Evolutionary conservation across 2,888 invertebrate genomes (phyloP).

Genomic region (Phortica okadai): DNA sequence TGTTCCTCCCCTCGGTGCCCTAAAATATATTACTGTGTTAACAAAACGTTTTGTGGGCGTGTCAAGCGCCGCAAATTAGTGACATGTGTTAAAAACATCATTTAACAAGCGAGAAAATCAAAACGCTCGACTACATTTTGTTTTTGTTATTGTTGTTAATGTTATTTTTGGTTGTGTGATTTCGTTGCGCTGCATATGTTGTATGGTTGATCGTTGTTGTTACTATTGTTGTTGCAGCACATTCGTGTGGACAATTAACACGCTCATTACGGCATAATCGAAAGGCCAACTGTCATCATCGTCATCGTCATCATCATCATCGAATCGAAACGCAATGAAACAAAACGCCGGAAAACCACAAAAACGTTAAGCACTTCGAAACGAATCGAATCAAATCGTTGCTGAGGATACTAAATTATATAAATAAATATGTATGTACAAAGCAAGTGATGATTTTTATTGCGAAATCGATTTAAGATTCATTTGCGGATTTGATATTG

Average conservation of each 20-base stretch:
- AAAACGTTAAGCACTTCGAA: no score
- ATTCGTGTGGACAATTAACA: constrained; percentile 49
- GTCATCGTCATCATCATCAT: background rate
- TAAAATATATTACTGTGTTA: background rate
- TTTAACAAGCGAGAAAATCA: constrained; percentile 11
- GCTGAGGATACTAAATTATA: background rate
- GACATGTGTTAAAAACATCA: constrained; percentile 33
- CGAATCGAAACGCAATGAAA: no score
- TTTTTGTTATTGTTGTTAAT: background rate
- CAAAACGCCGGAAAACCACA: no score
- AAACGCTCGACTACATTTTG: background rate
- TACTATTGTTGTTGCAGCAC: no score
- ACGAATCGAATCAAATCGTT: no score
- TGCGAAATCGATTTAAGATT: no score
- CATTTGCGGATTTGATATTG: no score
- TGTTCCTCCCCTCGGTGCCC: background rate
- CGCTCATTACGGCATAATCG: constrained; percentile 51
- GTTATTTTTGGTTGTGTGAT: background rate
- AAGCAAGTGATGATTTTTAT: no score
- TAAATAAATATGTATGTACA: background rate
- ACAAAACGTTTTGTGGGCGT: constrained; percentile 37
- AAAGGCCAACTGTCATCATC: constrained; percentile 51
- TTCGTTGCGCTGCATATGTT: constrained; percentile 41
- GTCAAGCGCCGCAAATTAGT: constrained; percentile 20
- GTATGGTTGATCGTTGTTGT: background rate